These are phyloP conservation scores for Drosophila anomalipes DNA, from an alignment of 2,888 invertebrate species.

Conservation along the genomic window DNA sequence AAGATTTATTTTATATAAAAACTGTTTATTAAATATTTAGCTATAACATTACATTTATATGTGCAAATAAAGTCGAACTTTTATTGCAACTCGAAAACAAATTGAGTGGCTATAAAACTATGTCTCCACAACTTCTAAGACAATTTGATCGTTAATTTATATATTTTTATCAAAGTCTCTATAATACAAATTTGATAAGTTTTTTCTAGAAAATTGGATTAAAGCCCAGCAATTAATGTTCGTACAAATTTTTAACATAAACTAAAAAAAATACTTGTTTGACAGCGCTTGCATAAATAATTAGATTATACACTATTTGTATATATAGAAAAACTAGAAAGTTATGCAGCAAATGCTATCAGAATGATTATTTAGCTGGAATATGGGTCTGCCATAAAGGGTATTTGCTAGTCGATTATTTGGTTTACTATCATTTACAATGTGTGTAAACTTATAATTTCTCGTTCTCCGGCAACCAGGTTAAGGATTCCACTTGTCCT, in stretches of 20 bases:
- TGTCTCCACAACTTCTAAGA: no score
- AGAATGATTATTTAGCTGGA: not conserved
- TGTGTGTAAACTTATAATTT: constrained; percentile 36
- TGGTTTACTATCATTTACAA: constrained; percentile 10
- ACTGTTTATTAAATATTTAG: not conserved
- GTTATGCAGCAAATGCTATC: not conserved
- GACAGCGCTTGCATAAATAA: not conserved
- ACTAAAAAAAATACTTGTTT: not conserved
- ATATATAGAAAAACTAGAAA: not conserved
- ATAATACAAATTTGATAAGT: not conserved
- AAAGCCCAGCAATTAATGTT: not conserved
- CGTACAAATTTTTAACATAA: no score
- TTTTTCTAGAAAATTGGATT: not conserved
- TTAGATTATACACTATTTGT: not conserved
- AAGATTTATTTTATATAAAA: not conserved
- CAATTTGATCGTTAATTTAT: not conserved
- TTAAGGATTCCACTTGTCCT: constrained; percentile 43
- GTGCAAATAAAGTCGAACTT: not conserved
- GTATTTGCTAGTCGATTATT: not conserved
- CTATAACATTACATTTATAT: not conserved
- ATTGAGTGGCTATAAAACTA: not conserved
- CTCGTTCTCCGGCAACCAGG: constrained; percentile 17
- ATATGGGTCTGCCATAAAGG: not conserved
- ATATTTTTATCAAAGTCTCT: not conserved
- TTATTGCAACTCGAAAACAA: not conserved